phyloP scores from a whole-genome alignment of 2,797 vertebrate genomes.

The Thalassophryne amazonica region DNA sequence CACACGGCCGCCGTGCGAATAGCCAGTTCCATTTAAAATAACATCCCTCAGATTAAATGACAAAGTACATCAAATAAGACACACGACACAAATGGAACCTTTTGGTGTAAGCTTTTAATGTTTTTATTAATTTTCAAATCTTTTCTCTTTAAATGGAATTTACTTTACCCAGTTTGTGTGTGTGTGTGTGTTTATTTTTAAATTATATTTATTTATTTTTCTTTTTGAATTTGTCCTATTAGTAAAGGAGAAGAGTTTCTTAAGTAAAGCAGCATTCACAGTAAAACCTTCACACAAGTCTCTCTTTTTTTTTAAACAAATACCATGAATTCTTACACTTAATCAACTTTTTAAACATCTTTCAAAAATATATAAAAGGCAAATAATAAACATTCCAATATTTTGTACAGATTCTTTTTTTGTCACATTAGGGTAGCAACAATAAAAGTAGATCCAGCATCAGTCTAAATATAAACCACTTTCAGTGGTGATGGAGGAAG shows the following conservation, averaged over 20 bases:
- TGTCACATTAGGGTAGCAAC: conserved; percentile 55
- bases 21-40: no score
- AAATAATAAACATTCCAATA: conserved; percentile 84
- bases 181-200: conserved; percentile 37
- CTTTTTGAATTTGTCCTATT: conserved; percentile 68
- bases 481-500: conserved; percentile 58
- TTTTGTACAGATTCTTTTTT: conserved; percentile 73
- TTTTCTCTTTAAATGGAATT: conserved; percentile 72
- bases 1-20: no score
- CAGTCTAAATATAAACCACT: conserved; percentile 59
- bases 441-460: conserved; percentile 72
- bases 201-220: conserved; percentile 34
- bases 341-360: conserved; percentile 71
- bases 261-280: conserved; percentile 81
- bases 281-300: conserved; percentile 78
- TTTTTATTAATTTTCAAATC: conserved; percentile 71
- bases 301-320: conserved; percentile 79
- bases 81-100: conserved; percentile 62
- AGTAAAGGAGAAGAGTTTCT: conserved; percentile 75
- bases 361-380: conserved; percentile 83
- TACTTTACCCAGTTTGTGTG: conserved; percentile 57
- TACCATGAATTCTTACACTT: conserved; percentile 71
- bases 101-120: conserved; percentile 78
- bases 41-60: no score
- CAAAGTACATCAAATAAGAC: conserved; percentile 9